phyloP scores from a whole-genome alignment of 2,113 vertebrate species.

The Tiliqua scincoides region DNA sequence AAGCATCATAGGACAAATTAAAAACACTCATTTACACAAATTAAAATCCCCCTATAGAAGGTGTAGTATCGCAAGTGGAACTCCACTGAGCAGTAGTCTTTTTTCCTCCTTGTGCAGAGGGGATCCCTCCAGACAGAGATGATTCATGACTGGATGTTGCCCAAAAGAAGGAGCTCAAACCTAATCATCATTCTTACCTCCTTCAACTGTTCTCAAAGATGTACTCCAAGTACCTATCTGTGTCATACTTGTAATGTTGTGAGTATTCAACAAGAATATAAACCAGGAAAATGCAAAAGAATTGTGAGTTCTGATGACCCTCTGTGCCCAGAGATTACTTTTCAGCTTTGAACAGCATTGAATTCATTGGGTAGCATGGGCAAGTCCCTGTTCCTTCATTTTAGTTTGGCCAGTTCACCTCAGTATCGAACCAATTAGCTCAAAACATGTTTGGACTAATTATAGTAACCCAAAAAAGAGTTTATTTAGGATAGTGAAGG shows the following conservation, averaged over 20 bases:
- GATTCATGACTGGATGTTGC: neutral
- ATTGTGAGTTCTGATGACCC: neutral
- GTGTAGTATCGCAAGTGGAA: conserved; percentile 52
- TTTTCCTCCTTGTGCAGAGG: conserved; percentile 28
- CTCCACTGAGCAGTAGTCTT: conserved; percentile 62
- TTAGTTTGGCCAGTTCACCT: neutral
- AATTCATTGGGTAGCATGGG: neutral
- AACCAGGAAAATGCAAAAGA: neutral
- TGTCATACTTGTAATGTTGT: neutral
- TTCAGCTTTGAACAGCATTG: neutral
- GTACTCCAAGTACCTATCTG: fast-evolving
- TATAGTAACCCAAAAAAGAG: too few species aligned
- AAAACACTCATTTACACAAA: conserved; percentile 84
- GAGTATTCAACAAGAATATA: neutral
- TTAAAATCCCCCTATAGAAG: conserved; percentile 76
- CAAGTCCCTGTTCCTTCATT: neutral
- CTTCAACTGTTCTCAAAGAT: neutral
- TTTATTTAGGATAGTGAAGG: too few species aligned
- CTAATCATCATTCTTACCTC: neutral
- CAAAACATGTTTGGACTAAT: too few species aligned
- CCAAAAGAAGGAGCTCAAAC: neutral
- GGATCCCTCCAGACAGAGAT: neutral
- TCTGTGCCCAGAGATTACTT: too few species aligned
- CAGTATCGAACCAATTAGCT: neutral
- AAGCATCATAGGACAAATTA: conserved; percentile 84